Evolutionary conservation across 2,797 vertebrate species (phyloP).

Genomic region (Chaenodraco wilsoni): DNA sequence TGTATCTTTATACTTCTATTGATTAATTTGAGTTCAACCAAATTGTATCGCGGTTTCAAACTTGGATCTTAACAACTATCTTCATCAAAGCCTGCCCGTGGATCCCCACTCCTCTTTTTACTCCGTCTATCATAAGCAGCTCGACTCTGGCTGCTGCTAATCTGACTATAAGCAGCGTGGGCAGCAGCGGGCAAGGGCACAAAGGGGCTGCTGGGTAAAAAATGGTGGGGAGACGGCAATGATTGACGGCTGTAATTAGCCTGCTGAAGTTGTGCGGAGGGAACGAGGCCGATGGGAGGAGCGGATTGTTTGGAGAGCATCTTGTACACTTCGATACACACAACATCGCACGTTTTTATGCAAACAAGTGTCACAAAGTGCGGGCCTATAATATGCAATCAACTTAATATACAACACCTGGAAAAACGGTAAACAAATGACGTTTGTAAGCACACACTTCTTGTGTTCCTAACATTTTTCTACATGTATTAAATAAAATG

Average conservation of each 20-base stretch:
- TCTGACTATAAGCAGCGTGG: constrained; percentile 70
- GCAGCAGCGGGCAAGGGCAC: constrained; percentile 71
- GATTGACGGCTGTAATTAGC: constrained; percentile 83
- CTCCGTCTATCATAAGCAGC: constrained; percentile 48
- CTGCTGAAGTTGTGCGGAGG: constrained; percentile 65
- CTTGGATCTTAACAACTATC: constrained; percentile 29
- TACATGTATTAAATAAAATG: not conserved
- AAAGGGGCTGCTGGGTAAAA: constrained; percentile 65
- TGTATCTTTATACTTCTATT: constrained; percentile 2
- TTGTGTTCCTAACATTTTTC: not conserved
- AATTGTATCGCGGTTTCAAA: constrained; percentile 23
- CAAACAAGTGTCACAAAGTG: constrained; percentile 36
- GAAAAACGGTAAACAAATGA: not conserved
- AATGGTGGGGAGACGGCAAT: constrained; percentile 65
- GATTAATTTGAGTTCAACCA: constrained; percentile 25
- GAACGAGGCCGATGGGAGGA: constrained; percentile 74
- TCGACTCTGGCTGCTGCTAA: constrained; percentile 66
- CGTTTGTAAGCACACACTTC: not conserved
- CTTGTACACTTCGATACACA: constrained; percentile 52
- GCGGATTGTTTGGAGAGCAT: constrained; percentile 60
- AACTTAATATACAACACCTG: too few relatives aligned
- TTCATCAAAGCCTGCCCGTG: constrained; percentile 44
- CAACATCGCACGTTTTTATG: constrained; percentile 32
- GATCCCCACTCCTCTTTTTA: constrained; percentile 39
- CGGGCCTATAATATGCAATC: not conserved